These are phyloP conservation scores for Liodrosophila aerea DNA, from an alignment of 2,888 invertebrate species.

Conservation along the genomic window DNA sequence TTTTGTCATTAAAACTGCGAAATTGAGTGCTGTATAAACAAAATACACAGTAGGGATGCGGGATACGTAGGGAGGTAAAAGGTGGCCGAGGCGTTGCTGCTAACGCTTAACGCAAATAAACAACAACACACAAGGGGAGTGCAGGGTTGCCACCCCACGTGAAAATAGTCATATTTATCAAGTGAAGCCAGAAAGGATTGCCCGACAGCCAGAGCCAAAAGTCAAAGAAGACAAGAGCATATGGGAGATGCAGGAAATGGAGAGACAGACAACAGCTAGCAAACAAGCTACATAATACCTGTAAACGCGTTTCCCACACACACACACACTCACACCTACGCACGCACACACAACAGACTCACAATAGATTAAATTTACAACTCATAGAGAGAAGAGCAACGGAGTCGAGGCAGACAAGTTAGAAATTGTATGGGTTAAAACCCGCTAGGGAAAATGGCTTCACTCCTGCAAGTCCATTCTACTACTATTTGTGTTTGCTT, in stretches of 20 bases:
- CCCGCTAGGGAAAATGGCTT: slow-evolving; percentile 33
- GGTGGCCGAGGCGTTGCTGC: slow-evolving; percentile 65
- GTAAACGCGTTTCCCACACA: slow-evolving; percentile 11
- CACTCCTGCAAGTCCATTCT: slow-evolving; percentile 23
- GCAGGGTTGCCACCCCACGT: slow-evolving; percentile 28
- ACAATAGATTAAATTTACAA: slow-evolving; percentile 69
- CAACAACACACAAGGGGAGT: too few species aligned
- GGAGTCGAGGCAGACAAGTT: slow-evolving; percentile 6
- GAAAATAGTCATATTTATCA: slow-evolving; percentile 73
- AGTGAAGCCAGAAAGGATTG: slow-evolving; percentile 59
- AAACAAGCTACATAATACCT: slow-evolving; percentile 42
- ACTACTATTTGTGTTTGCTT: slow-evolving; percentile 69
- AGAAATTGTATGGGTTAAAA: slow-evolving; percentile 26
- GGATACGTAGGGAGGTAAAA: too few species aligned
- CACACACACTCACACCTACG: slow-evolving; percentile 16
- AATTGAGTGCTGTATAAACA: slow-evolving; percentile 76
- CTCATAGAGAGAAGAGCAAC: too few species aligned
- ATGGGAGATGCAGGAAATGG: slow-evolving; percentile 31
- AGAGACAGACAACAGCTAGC: slow-evolving; percentile 27
- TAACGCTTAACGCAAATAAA: slow-evolving; percentile 71
- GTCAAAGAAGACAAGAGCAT: slow-evolving; percentile 46
- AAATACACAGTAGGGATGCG: slow-evolving; percentile 50
- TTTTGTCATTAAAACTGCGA: slow-evolving; percentile 78
- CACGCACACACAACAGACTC: slow-evolving; percentile 4
- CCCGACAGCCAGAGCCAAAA: slow-evolving; percentile 38